Percentiles rank a stretch among this genome's conserved stretches.
These are phyloP conservation scores for Pelmatolapia mariae DNA, from an alignment of 2,113 vertebrate genomes.

Conservation along the genomic window DNA sequence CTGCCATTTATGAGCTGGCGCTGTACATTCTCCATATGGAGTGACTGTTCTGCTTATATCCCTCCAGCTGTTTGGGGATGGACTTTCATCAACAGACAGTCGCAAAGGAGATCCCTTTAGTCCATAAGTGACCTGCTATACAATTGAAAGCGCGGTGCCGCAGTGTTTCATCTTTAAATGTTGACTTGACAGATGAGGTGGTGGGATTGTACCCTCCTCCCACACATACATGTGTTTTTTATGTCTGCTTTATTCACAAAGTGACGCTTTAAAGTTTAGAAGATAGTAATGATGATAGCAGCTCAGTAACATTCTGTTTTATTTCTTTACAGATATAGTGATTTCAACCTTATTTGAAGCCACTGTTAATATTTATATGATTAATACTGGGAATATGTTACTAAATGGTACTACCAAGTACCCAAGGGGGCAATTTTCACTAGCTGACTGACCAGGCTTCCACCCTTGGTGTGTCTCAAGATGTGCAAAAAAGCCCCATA, in stretches of 20 bases:
- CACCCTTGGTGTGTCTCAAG: neutral
- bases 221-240: neutral
- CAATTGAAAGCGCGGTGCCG: neutral
- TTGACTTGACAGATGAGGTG: neutral
- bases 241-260: neutral
- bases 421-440: neutral
- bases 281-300: neutral
- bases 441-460: neutral
- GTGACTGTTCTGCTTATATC: neutral
- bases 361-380: neutral
- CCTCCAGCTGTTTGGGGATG: conserved; percentile 4
- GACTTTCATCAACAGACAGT: neutral
- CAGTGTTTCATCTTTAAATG: neutral
- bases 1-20: conserved; percentile 32
- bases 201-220: neutral
- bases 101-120: neutral
- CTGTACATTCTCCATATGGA: conserved; percentile 20
- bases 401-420: neutral
- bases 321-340: neutral
- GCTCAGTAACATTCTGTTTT: neutral
- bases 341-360: neutral
- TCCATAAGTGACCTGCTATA: neutral
- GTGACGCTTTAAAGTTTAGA: neutral
- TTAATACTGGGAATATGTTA: neutral
- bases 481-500: neutral